Percentiles rank a stretch among this genome's conserved stretches.
These are phyloP conservation scores for Aphidius colemani DNA, from an alignment of 2,888 invertebrate species.

Conservation along the genomic window DNA sequence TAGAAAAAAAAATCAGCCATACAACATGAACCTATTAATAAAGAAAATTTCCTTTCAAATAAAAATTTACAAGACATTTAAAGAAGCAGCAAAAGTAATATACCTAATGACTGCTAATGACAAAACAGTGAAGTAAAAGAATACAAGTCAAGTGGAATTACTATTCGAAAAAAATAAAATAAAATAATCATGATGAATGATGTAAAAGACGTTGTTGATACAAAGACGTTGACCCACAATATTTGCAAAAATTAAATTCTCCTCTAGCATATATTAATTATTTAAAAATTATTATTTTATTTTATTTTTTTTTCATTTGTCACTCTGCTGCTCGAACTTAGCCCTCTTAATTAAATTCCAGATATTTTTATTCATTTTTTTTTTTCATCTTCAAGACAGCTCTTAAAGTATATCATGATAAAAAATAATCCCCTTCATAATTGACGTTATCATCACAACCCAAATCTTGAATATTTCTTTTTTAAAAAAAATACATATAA, in stretches of 20 bases:
- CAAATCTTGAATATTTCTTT: too few species aligned
- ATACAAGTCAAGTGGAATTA: neutral
- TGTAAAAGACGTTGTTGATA: slow-evolving; percentile 16
- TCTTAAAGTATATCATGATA: too few species aligned
- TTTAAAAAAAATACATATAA: too few species aligned
- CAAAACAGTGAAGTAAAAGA: neutral
- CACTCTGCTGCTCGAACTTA: slow-evolving; percentile 36
- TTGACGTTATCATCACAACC: too few species aligned
- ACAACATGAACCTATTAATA: too few species aligned
- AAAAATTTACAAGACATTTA: neutral
- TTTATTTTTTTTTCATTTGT: slow-evolving; percentile 9
- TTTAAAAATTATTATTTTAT: too few species aligned
- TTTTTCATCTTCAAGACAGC: neutral
- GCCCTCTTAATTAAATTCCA: slow-evolving; percentile 39
- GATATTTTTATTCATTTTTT: slow-evolving; percentile 1
- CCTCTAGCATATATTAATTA: too few species aligned
- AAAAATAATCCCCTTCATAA: too few species aligned
- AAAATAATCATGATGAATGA: slow-evolving; percentile 3
- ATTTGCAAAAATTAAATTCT: neutral
- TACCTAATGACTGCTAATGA: neutral
- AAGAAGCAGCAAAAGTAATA: slow-evolving; percentile 1
- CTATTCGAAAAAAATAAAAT: neutral
- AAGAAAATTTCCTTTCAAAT: neutral
- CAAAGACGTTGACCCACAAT: slow-evolving; percentile 25
- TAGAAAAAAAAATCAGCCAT: slow-evolving; percentile 1